A percentile compares a stretch with the other conserved stretches of the same genome.
phyloP scores from a whole-genome alignment of 2,797 vertebrate species.

The Xyrichtys novacula region DNA sequence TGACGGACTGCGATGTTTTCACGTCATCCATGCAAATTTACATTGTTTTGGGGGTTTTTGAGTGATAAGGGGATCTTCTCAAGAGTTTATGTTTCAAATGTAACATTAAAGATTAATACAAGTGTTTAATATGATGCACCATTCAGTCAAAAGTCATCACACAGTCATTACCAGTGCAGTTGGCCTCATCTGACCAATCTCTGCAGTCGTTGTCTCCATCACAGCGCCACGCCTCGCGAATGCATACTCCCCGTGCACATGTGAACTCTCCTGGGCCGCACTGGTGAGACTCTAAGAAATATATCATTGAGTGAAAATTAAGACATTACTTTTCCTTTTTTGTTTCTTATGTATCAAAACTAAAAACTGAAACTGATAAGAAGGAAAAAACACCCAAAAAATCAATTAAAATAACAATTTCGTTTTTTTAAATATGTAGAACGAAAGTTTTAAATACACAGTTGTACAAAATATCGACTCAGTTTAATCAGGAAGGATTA shows the following conservation, averaged over 20 bases:
- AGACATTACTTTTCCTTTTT: neutral
- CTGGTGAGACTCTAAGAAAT: constrained; percentile 89
- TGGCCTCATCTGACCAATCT: constrained; percentile 97
- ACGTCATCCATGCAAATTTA: no score
- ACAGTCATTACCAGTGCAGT: constrained; percentile 90
- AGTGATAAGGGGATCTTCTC: neutral
- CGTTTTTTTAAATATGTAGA: no score
- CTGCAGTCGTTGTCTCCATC: constrained; percentile 98
- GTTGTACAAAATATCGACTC: no score
- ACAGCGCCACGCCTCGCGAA: constrained; percentile 95
- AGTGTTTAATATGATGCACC: neutral
- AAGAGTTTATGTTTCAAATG: neutral
- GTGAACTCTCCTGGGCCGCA: constrained; percentile 92
- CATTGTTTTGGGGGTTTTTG: no score
- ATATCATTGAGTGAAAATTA: neutral
- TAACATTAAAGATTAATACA: neutral
- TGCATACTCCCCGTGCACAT: constrained; percentile 94
- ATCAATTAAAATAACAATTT: no score
- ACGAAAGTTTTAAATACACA: no score
- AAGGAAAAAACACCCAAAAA: no score
- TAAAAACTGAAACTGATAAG: neutral
- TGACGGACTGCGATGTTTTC: no score
- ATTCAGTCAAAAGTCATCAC: neutral
- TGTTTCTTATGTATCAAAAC: neutral
- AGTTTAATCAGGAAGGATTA: no score